Conservation (phyloP, 2,888 invertebrate species). For the Oasisia sp. region DNA sequence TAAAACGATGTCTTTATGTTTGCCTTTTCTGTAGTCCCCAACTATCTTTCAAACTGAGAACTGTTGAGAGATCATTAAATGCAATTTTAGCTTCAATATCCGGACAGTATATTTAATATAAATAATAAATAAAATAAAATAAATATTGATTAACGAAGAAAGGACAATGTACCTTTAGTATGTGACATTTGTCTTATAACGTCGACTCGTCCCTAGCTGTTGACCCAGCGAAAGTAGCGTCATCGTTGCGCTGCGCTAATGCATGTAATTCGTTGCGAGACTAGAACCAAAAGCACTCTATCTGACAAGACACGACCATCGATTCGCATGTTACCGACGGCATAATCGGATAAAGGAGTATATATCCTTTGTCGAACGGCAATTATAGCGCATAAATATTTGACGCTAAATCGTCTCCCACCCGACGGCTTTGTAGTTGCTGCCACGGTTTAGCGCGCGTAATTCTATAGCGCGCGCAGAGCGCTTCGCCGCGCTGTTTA, state of each 20-base stretch:
- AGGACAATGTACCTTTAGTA: no score
- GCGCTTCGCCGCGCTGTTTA: background rate
- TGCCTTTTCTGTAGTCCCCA: no score
- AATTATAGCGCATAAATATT: slow-evolving; percentile 5
- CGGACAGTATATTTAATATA: no score
- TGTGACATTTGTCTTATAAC: no score
- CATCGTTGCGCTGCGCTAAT: background rate
- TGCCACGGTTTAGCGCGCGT: background rate
- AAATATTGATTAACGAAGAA: no score
- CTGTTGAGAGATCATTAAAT: no score
- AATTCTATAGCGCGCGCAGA: background rate
- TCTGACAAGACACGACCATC: background rate
- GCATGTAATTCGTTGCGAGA: background rate
- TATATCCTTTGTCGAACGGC: slow-evolving; percentile 10
- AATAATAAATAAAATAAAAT: no score
- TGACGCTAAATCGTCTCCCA: background rate
- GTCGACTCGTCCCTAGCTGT: background rate
- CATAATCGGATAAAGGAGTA: slow-evolving; percentile 5
- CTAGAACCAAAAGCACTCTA: background rate
- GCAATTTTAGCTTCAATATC: no score
- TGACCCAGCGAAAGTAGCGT: background rate
- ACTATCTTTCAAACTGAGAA: no score
- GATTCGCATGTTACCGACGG: background rate
- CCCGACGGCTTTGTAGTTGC: background rate
- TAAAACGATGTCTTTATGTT: no score